A percentile compares a stretch with the other conserved stretches of the same genome.
Evolutionary conservation across 2,797 vertebrate genomes (phyloP).

Genomic region (Anableps anableps): DNA sequence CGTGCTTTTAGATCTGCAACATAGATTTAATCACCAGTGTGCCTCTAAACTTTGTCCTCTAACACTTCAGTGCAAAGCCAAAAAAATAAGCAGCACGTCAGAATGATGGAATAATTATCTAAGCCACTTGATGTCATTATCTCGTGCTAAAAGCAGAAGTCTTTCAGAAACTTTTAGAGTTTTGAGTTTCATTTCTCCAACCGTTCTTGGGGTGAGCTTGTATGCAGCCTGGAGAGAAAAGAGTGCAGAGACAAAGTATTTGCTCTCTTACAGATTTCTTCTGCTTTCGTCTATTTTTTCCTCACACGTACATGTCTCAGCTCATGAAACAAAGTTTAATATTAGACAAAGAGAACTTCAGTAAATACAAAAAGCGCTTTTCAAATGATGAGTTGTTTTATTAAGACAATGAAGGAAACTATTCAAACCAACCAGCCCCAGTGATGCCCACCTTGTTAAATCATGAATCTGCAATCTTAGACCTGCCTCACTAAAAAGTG

Average conservation of each 20-base stretch:
- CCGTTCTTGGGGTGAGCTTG: too few relatives aligned
- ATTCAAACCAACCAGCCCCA: too few relatives aligned
- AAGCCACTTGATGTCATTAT: rapidly evolving
- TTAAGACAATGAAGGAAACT: too few relatives aligned
- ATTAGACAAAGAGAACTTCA: background rate
- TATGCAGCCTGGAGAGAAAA: too few relatives aligned
- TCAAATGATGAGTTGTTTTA: background rate
- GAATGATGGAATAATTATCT: background rate
- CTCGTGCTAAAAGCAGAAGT: background rate
- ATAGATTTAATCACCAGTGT: background rate
- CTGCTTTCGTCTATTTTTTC: too few relatives aligned
- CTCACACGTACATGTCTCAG: too few relatives aligned
- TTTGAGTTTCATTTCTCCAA: background rate
- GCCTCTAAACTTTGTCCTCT: background rate
- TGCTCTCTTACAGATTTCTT: too few relatives aligned
- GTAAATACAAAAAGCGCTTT: background rate
- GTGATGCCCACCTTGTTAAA: too few relatives aligned
- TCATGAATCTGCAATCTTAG: too few relatives aligned
- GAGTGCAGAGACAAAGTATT: too few relatives aligned
- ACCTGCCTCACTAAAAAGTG: too few relatives aligned
- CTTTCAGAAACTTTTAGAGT: background rate
- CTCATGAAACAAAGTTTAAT: too few relatives aligned
- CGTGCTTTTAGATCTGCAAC: background rate
- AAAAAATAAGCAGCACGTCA: background rate
- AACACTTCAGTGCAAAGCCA: background rate